Evolutionary conservation across 2,797 vertebrate species (phyloP).

Genomic region (Lepilemur ruficaudatus): DNA sequence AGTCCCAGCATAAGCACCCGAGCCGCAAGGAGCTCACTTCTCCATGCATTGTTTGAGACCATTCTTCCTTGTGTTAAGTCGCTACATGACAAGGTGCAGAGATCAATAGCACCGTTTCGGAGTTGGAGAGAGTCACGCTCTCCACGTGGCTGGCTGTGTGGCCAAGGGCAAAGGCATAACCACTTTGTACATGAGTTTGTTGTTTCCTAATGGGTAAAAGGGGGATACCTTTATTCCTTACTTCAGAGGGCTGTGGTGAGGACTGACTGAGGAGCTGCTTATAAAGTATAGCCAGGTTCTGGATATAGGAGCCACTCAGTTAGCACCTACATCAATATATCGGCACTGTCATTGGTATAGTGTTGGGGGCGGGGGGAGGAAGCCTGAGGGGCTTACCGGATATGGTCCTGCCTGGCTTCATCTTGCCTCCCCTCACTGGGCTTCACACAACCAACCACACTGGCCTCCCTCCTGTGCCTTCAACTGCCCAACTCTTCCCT

Average conservation of each 20-base stretch:
- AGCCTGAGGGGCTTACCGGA: neutral
- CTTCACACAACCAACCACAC: neutral
- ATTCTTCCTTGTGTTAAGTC: neutral
- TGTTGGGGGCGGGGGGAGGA: neutral
- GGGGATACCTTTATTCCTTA: neutral
- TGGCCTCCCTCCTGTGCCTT: neutral
- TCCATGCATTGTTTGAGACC: neutral
- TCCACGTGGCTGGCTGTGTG: neutral
- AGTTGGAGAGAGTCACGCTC: neutral
- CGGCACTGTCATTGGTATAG: neutral
- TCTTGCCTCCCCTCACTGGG: fast-evolving
- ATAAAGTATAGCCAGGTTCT: neutral
- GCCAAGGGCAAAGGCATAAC: neutral
- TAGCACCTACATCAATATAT: too few relatives aligned
- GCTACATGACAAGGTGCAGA: neutral
- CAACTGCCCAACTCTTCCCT: neutral
- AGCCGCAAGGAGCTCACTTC: neutral
- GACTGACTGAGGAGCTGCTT: neutral
- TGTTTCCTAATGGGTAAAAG: neutral
- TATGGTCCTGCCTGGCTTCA: neutral
- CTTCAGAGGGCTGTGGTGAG: neutral
- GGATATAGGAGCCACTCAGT: neutral
- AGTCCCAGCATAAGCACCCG: neutral
- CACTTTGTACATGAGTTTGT: neutral
- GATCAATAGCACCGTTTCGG: neutral